Conservation (phyloP, 2,113 vertebrate genomes). For the Sprattus sprattus region DNA sequence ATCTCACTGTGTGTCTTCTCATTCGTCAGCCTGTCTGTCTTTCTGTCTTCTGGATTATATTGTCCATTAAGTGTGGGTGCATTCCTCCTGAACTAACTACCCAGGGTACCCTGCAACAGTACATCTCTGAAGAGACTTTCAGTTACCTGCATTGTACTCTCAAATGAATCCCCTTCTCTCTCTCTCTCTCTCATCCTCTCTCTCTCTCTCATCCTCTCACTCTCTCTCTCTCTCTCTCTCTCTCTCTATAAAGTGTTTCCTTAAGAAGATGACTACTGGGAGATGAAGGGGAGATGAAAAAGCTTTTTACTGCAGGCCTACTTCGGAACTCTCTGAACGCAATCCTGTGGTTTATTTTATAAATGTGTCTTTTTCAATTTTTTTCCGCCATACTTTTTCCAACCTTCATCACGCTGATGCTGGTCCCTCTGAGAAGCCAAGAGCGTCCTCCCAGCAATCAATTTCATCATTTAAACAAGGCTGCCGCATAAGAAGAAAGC, state of each 20-base stretch:
- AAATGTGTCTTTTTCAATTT: not conserved
- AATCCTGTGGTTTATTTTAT: not conserved
- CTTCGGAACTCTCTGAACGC: not conserved
- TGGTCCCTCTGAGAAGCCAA: no score
- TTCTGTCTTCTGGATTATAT: not conserved
- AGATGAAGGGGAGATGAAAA: not conserved
- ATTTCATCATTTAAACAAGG: not conserved
- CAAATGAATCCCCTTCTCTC: constrained; percentile 46
- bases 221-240: not conserved
- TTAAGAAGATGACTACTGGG: not conserved
- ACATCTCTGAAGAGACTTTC: not conserved
- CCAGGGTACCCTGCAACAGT: no score
- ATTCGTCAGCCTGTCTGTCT: not conserved
- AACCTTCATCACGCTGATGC: no score
- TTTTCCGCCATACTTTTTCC: not conserved
- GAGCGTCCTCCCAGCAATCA: no score
- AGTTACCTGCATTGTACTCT: not conserved
- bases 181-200: not conserved
- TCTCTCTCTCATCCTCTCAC: constrained; percentile 34
- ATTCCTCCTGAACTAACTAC: not conserved
- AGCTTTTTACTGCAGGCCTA: not conserved
- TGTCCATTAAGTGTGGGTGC: not conserved
- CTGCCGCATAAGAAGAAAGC: no score
- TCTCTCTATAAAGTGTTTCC: not conserved
- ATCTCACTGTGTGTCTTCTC: not conserved